phyloP scores from a whole-genome alignment of 2,113 vertebrate genomes.

The Pteruthius melanotis region DNA sequence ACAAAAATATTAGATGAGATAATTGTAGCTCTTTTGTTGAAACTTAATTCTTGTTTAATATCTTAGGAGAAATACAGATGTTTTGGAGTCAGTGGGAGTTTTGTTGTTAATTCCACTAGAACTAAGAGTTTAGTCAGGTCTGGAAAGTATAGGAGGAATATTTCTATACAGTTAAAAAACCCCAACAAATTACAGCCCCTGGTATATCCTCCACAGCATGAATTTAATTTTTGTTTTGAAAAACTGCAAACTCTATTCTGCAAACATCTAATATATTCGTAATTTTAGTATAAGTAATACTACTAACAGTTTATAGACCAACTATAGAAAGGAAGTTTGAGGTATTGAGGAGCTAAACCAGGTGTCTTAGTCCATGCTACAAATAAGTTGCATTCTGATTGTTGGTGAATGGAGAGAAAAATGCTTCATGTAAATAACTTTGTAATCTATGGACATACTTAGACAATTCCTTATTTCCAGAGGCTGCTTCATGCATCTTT shows the following conservation, averaged over 20 bases:
- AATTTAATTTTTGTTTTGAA: not conserved
- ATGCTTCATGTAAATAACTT: not conserved
- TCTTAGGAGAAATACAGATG: not conserved
- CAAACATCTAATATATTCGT: not conserved
- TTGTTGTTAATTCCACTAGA: not conserved
- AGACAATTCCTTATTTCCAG: not conserved
- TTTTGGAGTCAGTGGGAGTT: not conserved
- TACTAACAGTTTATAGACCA: not conserved
- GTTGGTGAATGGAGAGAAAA: not conserved
- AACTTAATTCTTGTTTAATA: not conserved
- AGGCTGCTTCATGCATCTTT: not conserved
- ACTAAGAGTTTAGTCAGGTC: not conserved
- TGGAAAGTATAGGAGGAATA: not conserved
- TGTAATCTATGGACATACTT: not conserved
- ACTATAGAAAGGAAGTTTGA: not conserved
- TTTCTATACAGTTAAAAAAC: not conserved
- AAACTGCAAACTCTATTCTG: not conserved
- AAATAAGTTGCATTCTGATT: not conserved
- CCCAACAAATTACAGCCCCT: not conserved
- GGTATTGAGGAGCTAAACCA: not conserved
- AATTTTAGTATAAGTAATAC: not conserved
- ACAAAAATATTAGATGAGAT: not conserved
- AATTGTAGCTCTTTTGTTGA: not conserved
- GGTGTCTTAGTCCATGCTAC: not conserved
- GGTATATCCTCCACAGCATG: not conserved